Conservation (phyloP, 2,888 invertebrate genomes). For the Clepsis dumicolana region DNA sequence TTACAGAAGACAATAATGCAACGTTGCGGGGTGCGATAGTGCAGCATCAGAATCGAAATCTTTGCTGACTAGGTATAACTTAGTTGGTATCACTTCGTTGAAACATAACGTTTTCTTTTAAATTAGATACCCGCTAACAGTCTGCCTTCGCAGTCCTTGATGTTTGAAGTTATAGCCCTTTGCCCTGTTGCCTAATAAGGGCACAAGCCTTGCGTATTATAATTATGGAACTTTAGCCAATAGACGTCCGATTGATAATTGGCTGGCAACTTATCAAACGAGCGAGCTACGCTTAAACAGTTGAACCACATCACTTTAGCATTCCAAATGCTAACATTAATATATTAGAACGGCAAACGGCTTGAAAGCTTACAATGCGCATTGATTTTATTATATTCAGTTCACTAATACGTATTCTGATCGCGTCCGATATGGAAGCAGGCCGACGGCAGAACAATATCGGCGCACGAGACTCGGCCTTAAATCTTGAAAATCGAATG, state of each 20-base stretch:
- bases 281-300: too few species aligned
- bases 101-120: too few species aligned
- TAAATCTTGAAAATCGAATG: slow-evolving; percentile 6
- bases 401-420: slow-evolving; percentile 33
- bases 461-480: neutral
- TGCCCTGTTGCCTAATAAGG: too few species aligned
- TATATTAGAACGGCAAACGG: neutral
- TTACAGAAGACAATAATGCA: slow-evolving; percentile 42
- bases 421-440: slow-evolving; percentile 16
- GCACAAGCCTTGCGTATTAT: too few species aligned
- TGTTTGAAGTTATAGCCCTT: too few species aligned
- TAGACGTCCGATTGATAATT: too few species aligned
- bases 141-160: too few species aligned
- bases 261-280: too few species aligned
- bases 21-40: neutral
- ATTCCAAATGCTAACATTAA: neutral
- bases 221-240: too few species aligned
- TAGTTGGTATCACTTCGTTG: too few species aligned
- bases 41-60: neutral
- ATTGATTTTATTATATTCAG: slow-evolving; percentile 30
- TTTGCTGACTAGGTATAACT: neutral
- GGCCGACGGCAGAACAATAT: slow-evolving; percentile 5
- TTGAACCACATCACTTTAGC: neutral
- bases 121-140: too few species aligned
- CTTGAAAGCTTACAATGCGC: slow-evolving; percentile 4